Base-by-base conservation (phyloP, 2,797 vertebrate genomes). In the Centroberyx gerrardi region DNA sequence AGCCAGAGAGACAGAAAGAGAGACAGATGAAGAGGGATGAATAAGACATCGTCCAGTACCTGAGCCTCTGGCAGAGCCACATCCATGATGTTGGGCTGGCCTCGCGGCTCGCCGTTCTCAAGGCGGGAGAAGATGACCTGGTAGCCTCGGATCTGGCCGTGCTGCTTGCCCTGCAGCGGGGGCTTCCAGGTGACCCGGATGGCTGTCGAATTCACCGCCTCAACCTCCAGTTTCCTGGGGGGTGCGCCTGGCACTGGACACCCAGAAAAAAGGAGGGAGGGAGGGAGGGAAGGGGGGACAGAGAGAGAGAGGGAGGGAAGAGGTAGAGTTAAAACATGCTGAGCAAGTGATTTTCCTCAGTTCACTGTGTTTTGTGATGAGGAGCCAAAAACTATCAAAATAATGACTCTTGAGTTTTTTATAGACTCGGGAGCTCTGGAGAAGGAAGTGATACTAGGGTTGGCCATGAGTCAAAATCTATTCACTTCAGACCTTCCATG, bases 91-190 rank as follows among this genome's bases (percentile, higher is more conserved):
- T 96, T 91, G 0, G 97, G 97, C 68, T 96, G 94, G 36, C 97
- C 97, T 8, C 96, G 94, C 2, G 97, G 97, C 82, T 98, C 97
- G 0, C 96, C 96, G 9, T 96, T 96, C 78, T 98, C 97, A 12
- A 99, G 93, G 29, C 96, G 96, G 54, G 97, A 97, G 0, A 96
- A 98, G 6, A 96, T 97, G 75, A 99, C 97, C 91, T 98, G 97
- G 94, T 99, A 99, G 61, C 97, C 97, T 0, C 97, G 96, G 88
- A 99, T 98, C 92, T 98, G 97, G 72, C 97, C 97, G 0, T 99
- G 97, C 83, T 99, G 97, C 91, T 98, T 98, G 80, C 90, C 96
- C 84, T 96, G 95, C 65, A 98, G 92, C 0, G 97, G 97, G 5
- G 97, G 95, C 90, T 97, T 98, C 97, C 97, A 99, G 87, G 96